Evolutionary conservation across 2,888 invertebrate species (phyloP), one percentile per base, ranked within the genome.

Genomic region (Phortica okadai): DNA sequence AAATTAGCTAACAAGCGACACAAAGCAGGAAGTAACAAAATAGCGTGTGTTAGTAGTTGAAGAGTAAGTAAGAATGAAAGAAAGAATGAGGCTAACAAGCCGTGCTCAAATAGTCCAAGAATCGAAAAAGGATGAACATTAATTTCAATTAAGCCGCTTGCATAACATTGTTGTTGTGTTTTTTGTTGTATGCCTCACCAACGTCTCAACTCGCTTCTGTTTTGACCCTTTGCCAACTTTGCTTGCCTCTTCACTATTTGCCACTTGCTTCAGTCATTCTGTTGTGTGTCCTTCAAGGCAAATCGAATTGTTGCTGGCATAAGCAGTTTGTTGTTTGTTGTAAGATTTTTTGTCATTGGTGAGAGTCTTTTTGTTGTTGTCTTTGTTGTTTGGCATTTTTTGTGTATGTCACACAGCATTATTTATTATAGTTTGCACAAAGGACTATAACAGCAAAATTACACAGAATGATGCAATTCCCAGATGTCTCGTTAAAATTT

Each of bases 101-200:
- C 33, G 33, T 33, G 1, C 4, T 33, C 33, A 10, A 56, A 64
- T 44, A 44, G 77, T 75, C 77, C 79, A 78, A 77, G 81, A 83
- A 86, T 85, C 79, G 83, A 83, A 87, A 86, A 84, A 78, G 85
- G 82, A 87, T 84, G 80, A 77, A 81, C 87, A 88, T 88, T 88
- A 89, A 88, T 88, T 86, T 89, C 88, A 86, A 89, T 88, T 89
- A 88, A 75, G 83, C 69, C 79, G 73, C 69, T 80, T 79, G 77
- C 85, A 81, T 80, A 75, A 73, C 76, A 74, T 76, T 80, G 80
- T 70, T 70, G 50, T 25, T 21, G 11, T 25, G 14, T 33, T 50
- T 70, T 21, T 33, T 70, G 44, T 70, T 72, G 33, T 33, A 33
- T 33, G 62, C 25, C 41, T 14, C 56, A 54, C 14, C 4, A 10